These are phyloP conservation scores for Chrysina gloriosa DNA, from an alignment of 2,888 invertebrate species.

Conservation along the genomic window DNA sequence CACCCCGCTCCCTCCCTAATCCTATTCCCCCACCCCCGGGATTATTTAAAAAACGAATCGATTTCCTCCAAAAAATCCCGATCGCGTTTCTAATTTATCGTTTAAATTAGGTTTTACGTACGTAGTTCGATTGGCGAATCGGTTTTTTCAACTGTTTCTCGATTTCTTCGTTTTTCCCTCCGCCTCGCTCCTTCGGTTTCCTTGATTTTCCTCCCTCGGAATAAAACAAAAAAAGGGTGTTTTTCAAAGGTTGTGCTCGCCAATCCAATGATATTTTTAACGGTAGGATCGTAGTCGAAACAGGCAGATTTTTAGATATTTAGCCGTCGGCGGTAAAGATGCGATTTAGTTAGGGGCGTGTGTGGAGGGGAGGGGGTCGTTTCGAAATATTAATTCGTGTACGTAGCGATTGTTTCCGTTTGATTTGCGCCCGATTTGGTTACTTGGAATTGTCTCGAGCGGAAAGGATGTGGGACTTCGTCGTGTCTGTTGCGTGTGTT, in stretches of 20 bases:
- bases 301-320: conserved; percentile 21
- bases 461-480: no score
- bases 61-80: no score
- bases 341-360: no score
- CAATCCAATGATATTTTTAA: conserved; percentile 39
- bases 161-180: conserved; percentile 8
- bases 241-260: conserved; percentile 45
- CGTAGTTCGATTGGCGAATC: conserved; percentile 35
- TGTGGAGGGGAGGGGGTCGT: no score
- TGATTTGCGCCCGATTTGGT: no score
- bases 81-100: conserved; percentile 26
- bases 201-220: not conserved
- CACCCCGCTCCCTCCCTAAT: no score
- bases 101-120: conserved; percentile 29
- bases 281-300: conserved; percentile 31
- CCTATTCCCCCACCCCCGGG: no score
- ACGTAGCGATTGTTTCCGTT: no score
- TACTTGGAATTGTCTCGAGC: no score
- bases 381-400: no score
- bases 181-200: not conserved
- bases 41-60: not conserved
- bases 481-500: no score
- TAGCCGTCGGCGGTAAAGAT: conserved; percentile 7
- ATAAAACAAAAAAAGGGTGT: conserved; percentile 23
- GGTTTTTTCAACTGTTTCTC: conserved; percentile 22